Conservation (phyloP, 2,888 invertebrate genomes). For the Heliconius sara region DNA sequence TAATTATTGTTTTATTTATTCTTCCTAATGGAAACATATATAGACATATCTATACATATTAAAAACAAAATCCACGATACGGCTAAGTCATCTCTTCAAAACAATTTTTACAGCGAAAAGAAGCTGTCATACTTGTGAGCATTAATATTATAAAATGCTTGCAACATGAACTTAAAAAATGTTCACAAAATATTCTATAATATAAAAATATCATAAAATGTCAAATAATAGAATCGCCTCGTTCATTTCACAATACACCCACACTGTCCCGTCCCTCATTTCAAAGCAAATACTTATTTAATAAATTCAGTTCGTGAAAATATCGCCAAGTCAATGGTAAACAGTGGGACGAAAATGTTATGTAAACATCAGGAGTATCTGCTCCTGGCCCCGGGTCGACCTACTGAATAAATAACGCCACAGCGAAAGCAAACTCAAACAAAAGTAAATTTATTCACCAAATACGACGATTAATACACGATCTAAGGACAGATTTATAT, state of each 20-base stretch:
- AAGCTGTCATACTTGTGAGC: no score
- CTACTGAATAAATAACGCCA: slow-evolving; percentile 79
- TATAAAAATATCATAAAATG: neutral
- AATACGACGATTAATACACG: slow-evolving; percentile 81
- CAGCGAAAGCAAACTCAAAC: slow-evolving; percentile 80
- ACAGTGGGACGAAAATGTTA: slow-evolving; percentile 74
- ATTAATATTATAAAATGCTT: neutral
- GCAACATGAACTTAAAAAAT: neutral
- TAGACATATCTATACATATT: no score
- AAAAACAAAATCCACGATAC: no score
- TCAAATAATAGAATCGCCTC: neutral
- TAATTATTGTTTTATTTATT: no score
- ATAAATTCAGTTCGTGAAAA: slow-evolving; percentile 71
- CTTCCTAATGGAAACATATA: no score
- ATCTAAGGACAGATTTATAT: slow-evolving; percentile 77
- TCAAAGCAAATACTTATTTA: slow-evolving; percentile 55
- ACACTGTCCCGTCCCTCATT: slow-evolving; percentile 36
- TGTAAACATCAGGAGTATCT: slow-evolving; percentile 75
- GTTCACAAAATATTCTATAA: neutral
- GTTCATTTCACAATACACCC: slow-evolving; percentile 45
- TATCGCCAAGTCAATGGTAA: slow-evolving; percentile 66
- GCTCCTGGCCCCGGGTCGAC: slow-evolving; percentile 72
- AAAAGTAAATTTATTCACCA: slow-evolving; percentile 83
- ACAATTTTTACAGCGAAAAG: no score
- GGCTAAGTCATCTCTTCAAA: no score